A percentile compares a stretch with the other conserved stretches of the same genome.
Evolutionary conservation across 92 coral and sea anemone genomes (phyloP).

Genomic region (Epizoanthus illoricatus): DNA sequence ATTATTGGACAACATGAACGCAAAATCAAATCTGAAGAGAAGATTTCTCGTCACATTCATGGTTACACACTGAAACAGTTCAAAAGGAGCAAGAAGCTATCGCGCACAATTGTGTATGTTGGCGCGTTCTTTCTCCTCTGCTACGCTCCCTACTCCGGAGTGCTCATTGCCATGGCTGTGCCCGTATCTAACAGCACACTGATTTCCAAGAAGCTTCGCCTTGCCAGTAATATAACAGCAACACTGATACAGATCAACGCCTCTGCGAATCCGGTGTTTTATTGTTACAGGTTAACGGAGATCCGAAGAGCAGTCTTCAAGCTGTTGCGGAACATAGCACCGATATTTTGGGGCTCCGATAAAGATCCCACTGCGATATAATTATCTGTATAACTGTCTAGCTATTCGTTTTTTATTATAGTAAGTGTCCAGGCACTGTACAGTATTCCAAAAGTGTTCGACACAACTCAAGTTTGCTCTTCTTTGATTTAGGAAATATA

Average conservation of each 20-base stretch:
- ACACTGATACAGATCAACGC: constrained; percentile 28
- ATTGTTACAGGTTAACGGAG: constrained; percentile 34
- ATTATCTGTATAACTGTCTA: too few relatives aligned
- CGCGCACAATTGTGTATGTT: constrained; percentile 29
- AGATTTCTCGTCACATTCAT: constrained; percentile 23
- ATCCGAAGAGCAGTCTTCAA: constrained; percentile 34
- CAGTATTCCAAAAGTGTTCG: too few relatives aligned
- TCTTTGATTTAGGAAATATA: too few relatives aligned
- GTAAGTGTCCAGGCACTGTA: too few relatives aligned
- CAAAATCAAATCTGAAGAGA: constrained; percentile 27
- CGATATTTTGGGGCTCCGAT: background rate
- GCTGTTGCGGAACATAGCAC: background rate
- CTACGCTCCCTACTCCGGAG: constrained; percentile 29
- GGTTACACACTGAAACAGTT: constrained; percentile 28
- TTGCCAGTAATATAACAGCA: constrained; percentile 34
- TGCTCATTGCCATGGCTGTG: constrained; percentile 35
- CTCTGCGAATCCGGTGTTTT: constrained; percentile 30
- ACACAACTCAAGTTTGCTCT: too few relatives aligned
- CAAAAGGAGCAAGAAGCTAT: constrained; percentile 21
- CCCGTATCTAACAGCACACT: constrained; percentile 20
- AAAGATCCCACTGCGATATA: too few relatives aligned
- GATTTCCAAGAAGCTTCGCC: constrained; percentile 32
- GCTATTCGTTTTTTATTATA: too few relatives aligned
- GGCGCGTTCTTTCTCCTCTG: constrained; percentile 28
- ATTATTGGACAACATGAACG: constrained; percentile 38